Base-by-base conservation (phyloP, 2,888 invertebrate genomes). In the Candidula unifasciata region DNA sequence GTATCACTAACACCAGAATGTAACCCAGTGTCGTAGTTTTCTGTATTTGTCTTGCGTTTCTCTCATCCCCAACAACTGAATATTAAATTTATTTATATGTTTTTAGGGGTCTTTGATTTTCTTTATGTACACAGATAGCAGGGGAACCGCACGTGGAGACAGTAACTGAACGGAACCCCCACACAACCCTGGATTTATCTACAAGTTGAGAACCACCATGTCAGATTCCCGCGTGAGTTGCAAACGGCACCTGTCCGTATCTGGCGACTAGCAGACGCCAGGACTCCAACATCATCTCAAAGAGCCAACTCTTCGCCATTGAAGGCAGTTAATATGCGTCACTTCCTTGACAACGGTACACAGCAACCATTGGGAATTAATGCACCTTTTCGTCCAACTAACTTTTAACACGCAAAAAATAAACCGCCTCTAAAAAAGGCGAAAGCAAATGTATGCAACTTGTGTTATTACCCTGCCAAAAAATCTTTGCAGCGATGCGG, bases 251-350 rank as follows among this genome's bases (percentile, higher is more conserved):
- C 78, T 78, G 78, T 78, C 78, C 57, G 5, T 2, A 2, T 13
- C 3, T 78, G 64, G 78, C 64, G 78, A 64, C 78, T 33, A 24
- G 3, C 10, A 78, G 80, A 33, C 80, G 35, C 69, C 68, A 30
- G 5, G 16, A 3, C 68, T 5, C 57, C 54, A 10, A n/a, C 18
- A 18, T 33, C 13, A 5, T 27, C 68, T 5, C 3, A 18, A 5
- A 68, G 21, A 68, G 44, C 21, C 24, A 68, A 30, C 68, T 80
- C 52, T 69, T 69, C 69, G 80, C 54, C 35, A 27, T 3, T 33
- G 52, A 44, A 44, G 37, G 68, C 21, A 44, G 80, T 80, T 80
- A 80, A 80, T 69, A 80, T 80, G 80, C 69, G 68, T 80, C 80
- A 69, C 69, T 80, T 69, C 80, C 54, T 52, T 69, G 37, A 30